These are phyloP conservation scores for Drosophila imparisetae DNA, from an alignment of 2,888 invertebrate species.

Conservation along the genomic window DNA sequence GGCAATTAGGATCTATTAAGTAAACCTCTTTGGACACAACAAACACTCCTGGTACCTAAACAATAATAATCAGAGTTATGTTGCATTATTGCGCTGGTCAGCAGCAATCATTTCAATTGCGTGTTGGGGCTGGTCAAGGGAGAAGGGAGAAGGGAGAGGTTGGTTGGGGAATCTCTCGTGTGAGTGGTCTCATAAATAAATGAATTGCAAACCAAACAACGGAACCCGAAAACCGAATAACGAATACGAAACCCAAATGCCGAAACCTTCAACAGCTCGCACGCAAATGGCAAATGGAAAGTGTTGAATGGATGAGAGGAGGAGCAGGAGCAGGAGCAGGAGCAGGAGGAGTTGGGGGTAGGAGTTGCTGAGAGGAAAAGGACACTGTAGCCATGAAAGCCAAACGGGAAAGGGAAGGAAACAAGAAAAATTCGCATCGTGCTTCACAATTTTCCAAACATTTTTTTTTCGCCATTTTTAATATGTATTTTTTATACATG, in stretches of 20 bases:
- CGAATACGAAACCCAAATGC: constrained; percentile 18
- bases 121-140: background rate
- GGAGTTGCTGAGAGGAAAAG: background rate
- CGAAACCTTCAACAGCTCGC: constrained; percentile 47
- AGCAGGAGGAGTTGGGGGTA: background rate
- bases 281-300: constrained; percentile 47
- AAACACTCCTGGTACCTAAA: background rate
- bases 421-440: constrained; percentile 31
- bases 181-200: constrained; percentile 50
- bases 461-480: constrained; percentile 25
- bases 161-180: constrained; percentile 2
- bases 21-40: background rate
- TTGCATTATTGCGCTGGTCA: constrained; percentile 27
- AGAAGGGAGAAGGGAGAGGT: background rate
- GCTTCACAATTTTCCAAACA: constrained; percentile 22
- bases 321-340: no score
- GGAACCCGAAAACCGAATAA: constrained; percentile 13
- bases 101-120: constrained; percentile 4
- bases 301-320: background rate
- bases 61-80: background rate
- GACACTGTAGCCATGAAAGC: background rate
- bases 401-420: constrained; percentile 20
- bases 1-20: constrained; percentile 23
- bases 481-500: constrained; percentile 23
- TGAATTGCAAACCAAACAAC: constrained; percentile 31